Base-by-base conservation (phyloP, 2,888 invertebrate species). In the Tuberolachnus salignus region DNA sequence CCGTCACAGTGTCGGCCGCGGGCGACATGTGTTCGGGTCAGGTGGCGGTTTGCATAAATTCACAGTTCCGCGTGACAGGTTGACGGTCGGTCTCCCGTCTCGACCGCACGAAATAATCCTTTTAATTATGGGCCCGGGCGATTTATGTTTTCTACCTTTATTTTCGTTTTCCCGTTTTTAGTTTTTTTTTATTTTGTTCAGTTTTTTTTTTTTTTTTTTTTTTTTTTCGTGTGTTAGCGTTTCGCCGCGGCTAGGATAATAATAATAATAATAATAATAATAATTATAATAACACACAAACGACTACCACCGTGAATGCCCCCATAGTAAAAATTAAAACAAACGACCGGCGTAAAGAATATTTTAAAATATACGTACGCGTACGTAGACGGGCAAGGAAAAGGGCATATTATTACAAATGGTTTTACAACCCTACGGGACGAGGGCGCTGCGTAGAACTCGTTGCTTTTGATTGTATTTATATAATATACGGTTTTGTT, bases 31-130 rank as follows among this genome's bases (percentile, higher is more conserved):
- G 66, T 75, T 66, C 55, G n/a, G 66, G 66, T 75, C 75, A 57
- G 75, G 55, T 49, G 57, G 75, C 26, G 66, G 75, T 67, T 67
- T 46, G 75, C 75, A 57, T 67, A 67, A 75, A 75, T 75, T 75
- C 66, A 67, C 75, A 57, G 66, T 46, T 57, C 26, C 14, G 34
- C 19, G 75, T 67, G 75, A 75, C 75, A 75, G 75, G 66, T 75
- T 75, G 75, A 75, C 66, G 75, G 34, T 34, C 34, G 34, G 34
- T 34, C 26, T 63, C 21, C 44, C 51, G 51, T 42, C 2, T 51
- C 66, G n/a, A 26, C 57, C 55, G 19, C 64, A 64, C 64, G 53
- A 57, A 66, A 66, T 66, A 75, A 75, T 75, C 75, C 75, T 67
- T 67, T 75, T 75, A 75, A 75, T 75, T 67, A 75, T 34, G 73